These are phyloP conservation scores for Volucella inflata DNA, from an alignment of 2,888 invertebrate species.

Conservation along the genomic window DNA sequence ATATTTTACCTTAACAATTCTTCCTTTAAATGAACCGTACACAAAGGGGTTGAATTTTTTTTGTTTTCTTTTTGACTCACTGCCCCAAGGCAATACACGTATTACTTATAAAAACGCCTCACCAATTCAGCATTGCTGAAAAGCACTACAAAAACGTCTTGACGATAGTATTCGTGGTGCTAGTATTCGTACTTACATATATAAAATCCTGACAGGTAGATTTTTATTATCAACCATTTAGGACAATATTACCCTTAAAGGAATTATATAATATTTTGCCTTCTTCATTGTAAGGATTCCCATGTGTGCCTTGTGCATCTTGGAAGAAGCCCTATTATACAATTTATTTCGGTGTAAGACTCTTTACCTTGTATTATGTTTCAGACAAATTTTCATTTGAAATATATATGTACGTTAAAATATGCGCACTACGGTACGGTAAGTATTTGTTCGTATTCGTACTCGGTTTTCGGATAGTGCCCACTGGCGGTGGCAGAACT, in stretches of 20 bases:
- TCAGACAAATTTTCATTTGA: conserved; percentile 40
- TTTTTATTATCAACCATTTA: conserved; percentile 72
- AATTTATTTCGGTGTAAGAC: conserved; percentile 46
- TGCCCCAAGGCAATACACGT: conserved; percentile 29
- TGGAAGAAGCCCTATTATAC: conserved; percentile 60
- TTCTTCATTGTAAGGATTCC: conserved; percentile 70
- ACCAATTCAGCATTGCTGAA: neutral
- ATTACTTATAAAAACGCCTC: conserved; percentile 39
- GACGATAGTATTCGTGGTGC: neutral
- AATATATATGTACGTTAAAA: neutral
- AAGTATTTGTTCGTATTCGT: no score
- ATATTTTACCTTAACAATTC: conserved; percentile 17
- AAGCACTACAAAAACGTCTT: conserved; percentile 10
- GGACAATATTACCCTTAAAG: conserved; percentile 65
- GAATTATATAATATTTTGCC: conserved; percentile 67
- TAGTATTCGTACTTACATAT: neutral
- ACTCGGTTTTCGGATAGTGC: no score
- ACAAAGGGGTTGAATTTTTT: conserved; percentile 46
- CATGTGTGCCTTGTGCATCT: conserved; percentile 35
- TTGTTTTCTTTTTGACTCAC: conserved; percentile 17
- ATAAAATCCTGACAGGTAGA: conserved; percentile 59
- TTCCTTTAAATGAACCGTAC: conserved; percentile 35
- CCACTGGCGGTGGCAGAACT: neutral
- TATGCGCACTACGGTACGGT: neutral
- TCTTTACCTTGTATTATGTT: conserved; percentile 55